Evolutionary conservation across 2,797 vertebrate genomes (phyloP).

Genomic region (Octomys mimax): DNA sequence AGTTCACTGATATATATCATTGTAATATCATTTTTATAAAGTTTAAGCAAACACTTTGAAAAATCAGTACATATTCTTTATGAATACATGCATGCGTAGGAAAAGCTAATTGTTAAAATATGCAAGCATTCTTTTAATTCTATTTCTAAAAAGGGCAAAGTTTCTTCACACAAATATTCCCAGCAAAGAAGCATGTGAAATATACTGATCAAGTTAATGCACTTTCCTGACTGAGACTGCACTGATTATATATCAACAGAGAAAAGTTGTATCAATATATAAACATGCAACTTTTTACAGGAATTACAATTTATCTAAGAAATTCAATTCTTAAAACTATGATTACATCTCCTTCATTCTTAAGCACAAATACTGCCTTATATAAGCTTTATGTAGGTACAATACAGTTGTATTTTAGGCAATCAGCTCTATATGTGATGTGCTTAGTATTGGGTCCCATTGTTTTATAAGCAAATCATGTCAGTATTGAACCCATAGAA

Average conservation of each 20-base stretch:
- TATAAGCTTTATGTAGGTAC: background rate
- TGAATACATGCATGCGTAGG: background rate
- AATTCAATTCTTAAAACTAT: slow-evolving; percentile 52
- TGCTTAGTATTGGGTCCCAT: background rate
- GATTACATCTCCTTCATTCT: slow-evolving; percentile 31
- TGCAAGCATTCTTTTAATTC: background rate
- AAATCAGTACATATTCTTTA: slow-evolving; percentile 6
- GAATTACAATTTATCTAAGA: slow-evolving; percentile 48
- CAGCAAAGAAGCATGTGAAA: slow-evolving; percentile 46
- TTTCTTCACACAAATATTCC: slow-evolving; percentile 50
- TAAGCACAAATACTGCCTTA: slow-evolving; percentile 40
- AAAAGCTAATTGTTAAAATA: slow-evolving; percentile 50
- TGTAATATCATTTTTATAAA: background rate
- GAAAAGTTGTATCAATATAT: slow-evolving; percentile 46
- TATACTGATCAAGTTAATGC: background rate
- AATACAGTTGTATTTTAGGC: slow-evolving; percentile 51
- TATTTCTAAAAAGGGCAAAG: slow-evolving; percentile 41
- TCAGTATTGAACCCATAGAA: slow-evolving; percentile 8
- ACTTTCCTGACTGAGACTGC: slow-evolving; percentile 36
- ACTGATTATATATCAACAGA: slow-evolving; percentile 22
- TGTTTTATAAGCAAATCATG: slow-evolving; percentile 20
- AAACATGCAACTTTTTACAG: slow-evolving; percentile 44
- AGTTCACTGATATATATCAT: background rate
- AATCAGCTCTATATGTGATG: background rate
- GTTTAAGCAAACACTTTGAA: background rate